phyloP scores from a whole-genome alignment of 2,797 vertebrate species.

The Squalus acanthias region DNA sequence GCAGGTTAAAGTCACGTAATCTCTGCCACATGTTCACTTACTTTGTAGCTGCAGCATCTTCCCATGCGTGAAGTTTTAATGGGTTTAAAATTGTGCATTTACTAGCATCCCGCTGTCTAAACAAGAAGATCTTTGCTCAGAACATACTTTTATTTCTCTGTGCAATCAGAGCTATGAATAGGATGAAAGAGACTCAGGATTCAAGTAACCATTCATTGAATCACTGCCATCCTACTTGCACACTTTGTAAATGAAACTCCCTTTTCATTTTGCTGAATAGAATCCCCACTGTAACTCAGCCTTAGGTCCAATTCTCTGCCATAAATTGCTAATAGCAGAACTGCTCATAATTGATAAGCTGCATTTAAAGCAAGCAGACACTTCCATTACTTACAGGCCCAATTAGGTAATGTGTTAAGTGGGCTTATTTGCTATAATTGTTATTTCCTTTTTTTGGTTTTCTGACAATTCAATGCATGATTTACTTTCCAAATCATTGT shows the following conservation, averaged over 20 bases:
- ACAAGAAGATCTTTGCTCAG: background rate
- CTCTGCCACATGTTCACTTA: background rate
- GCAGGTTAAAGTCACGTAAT: background rate
- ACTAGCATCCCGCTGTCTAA: background rate
- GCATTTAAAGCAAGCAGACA: background rate
- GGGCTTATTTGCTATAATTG: background rate
- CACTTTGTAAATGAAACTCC: background rate
- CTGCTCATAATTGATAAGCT: constrained; percentile 1
- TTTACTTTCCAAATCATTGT: constrained; percentile 2
- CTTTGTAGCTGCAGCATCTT: background rate
- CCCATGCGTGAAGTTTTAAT: background rate
- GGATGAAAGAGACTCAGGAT: background rate
- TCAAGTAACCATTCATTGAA: background rate
- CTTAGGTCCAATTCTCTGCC: background rate
- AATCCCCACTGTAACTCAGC: background rate
- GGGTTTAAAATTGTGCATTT: background rate
- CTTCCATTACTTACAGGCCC: background rate
- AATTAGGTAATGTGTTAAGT: constrained; percentile 11
- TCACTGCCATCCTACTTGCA: background rate
- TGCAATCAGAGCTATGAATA: background rate
- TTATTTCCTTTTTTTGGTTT: background rate
- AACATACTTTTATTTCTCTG: background rate
- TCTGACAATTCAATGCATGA: background rate
- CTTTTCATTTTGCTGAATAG: background rate
- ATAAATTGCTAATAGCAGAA: background rate